phyloP scores from a whole-genome alignment of 2,888 invertebrate species.

The Onchidella celtica region DNA sequence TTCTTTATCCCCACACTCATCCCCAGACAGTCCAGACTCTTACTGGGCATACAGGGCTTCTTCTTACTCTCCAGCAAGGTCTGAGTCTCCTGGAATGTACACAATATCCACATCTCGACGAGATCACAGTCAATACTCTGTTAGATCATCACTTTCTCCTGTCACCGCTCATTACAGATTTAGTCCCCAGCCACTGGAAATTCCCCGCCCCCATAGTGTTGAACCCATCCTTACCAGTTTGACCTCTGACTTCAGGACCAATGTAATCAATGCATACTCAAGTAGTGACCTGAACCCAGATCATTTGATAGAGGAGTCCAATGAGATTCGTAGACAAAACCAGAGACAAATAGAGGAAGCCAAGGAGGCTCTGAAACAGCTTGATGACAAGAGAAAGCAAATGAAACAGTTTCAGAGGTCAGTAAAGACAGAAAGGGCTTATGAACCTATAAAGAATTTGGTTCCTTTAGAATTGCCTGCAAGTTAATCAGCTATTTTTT shows the following conservation, averaged over 20 bases:
- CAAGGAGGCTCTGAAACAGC: constrained; percentile 52
- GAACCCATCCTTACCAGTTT: constrained; percentile 13
- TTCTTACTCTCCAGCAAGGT: constrained; percentile 38
- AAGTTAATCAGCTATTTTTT: too few relatives aligned
- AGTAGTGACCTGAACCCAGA: constrained; percentile 56
- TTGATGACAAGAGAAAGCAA: constrained; percentile 49
- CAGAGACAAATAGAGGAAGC: constrained; percentile 62
- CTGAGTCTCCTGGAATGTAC: background rate
- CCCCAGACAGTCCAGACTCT: constrained; percentile 20
- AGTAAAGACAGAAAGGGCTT: background rate
- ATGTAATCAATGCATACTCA: constrained; percentile 34
- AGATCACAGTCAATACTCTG: background rate
- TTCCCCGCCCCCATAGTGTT: constrained; percentile 27
- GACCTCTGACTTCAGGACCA: constrained; percentile 40
- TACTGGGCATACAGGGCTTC: constrained; percentile 35
- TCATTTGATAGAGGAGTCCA: constrained; percentile 63
- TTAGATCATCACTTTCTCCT: background rate
- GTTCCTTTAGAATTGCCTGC: background rate
- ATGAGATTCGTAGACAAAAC: constrained; percentile 60
- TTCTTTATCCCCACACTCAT: constrained; percentile 43
- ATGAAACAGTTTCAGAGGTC: constrained; percentile 2
- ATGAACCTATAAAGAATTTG: background rate
- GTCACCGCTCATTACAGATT: background rate
- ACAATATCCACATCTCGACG: background rate
- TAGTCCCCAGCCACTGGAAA: background rate